phyloP scores from a whole-genome alignment of 2,113 vertebrate species.

The Vicugna pacos region DNA sequence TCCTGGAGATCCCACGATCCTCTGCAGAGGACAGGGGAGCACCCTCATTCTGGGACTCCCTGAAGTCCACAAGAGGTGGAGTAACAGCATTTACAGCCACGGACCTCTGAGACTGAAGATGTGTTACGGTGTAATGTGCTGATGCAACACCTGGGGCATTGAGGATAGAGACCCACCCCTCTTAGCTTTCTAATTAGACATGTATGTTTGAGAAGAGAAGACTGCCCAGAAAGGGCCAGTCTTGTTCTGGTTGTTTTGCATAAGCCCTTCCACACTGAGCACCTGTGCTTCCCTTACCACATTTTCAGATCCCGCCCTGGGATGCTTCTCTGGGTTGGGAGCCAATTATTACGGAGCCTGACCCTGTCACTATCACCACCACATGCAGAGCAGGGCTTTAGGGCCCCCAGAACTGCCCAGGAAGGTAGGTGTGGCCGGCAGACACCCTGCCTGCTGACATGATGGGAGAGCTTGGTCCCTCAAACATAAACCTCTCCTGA shows the following conservation, averaged over 20 bases:
- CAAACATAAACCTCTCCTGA: background rate
- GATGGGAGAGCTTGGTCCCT: background rate
- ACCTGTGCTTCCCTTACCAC: background rate
- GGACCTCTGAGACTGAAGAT: background rate
- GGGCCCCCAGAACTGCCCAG: background rate
- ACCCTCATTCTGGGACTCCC: background rate
- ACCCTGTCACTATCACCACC: too few species aligned
- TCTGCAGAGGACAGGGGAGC: background rate
- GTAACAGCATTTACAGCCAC: background rate
- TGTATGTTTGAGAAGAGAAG: too few species aligned
- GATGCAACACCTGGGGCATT: background rate
- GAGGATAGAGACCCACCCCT: too few species aligned
- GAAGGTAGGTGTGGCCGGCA: background rate
- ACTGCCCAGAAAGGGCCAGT: background rate
- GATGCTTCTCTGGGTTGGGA: background rate
- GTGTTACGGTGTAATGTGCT: background rate
- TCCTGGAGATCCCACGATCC: background rate
- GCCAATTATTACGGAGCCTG: background rate
- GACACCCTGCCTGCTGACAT: background rate
- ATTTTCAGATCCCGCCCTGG: background rate
- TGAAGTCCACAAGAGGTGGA: background rate
- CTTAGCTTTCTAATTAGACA: background rate
- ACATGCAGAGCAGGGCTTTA: too few species aligned
- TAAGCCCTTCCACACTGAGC: background rate
- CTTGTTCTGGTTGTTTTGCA: background rate